phyloP scores from a whole-genome alignment of 2,797 vertebrate genomes.

The Valencia hispanica region DNA sequence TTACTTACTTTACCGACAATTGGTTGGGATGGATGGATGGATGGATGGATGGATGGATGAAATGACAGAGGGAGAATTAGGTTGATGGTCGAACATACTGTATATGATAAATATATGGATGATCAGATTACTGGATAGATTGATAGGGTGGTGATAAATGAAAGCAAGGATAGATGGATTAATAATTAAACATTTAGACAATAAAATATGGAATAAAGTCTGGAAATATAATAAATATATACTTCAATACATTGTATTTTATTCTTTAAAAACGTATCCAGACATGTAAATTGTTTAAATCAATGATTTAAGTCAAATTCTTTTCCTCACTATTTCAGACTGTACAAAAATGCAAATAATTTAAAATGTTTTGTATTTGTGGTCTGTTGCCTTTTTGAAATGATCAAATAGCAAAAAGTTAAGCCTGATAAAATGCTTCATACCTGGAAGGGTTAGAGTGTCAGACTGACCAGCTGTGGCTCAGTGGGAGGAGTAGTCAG shows the following conservation, averaged over 20 bases:
- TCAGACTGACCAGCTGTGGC: background rate
- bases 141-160: background rate
- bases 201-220: background rate
- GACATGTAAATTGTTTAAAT: background rate
- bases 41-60: background rate
- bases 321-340: background rate
- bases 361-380: background rate
- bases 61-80: background rate
- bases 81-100: background rate
- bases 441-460: background rate
- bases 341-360: background rate
- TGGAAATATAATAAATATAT: background rate
- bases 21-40: no score
- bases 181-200: background rate
- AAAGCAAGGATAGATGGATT: background rate
- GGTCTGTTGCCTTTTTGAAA: background rate
- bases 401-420: background rate
- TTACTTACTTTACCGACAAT: no score
- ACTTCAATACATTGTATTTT: background rate
- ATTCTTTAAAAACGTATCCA: background rate
- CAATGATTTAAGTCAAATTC: background rate
- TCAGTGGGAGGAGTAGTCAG: background rate
- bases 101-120: background rate
- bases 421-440: background rate
- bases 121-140: background rate